A percentile compares a stretch with the other conserved stretches of the same genome.
Evolutionary conservation across 2,888 invertebrate species (phyloP).

Genomic region (Gryllus longicercus): DNA sequence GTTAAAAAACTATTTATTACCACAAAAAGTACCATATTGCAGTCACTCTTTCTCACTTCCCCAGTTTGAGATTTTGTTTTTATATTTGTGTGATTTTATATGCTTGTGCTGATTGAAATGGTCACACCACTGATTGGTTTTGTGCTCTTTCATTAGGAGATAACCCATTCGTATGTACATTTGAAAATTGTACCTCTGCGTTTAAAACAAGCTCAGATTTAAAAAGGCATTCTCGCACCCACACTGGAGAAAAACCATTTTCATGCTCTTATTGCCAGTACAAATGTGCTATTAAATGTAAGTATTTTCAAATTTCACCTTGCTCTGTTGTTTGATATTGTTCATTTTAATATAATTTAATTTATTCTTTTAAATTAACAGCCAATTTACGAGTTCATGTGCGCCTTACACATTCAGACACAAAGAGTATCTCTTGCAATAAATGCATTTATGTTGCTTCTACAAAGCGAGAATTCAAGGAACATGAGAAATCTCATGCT

Average conservation of each 20-base stretch:
- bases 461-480: conserved; percentile 42
- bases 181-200: conserved; percentile 45
- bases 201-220: conserved; percentile 52
- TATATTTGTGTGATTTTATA: no score
- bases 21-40: no score
- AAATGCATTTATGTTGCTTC: conserved; percentile 44
- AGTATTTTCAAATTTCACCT: conserved; percentile 30
- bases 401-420: conserved; percentile 43
- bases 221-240: conserved; percentile 46
- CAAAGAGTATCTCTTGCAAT: conserved; percentile 42
- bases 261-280: conserved; percentile 45
- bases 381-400: conserved; percentile 47
- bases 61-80: no score
- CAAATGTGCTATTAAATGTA: conserved; percentile 45
- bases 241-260: conserved; percentile 43
- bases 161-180: conserved; percentile 44
- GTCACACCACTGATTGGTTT: no score
- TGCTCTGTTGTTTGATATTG: background rate
- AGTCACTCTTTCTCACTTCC: no score
- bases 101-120: no score
- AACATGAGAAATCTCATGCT: conserved; percentile 42
- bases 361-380: conserved; percentile 27
- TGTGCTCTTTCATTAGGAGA: conserved; percentile 40
- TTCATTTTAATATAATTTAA: background rate
- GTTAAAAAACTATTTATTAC: background rate